phyloP scores from a whole-genome alignment of 2,888 invertebrate genomes.

The Lasioglossum oenotherae region DNA sequence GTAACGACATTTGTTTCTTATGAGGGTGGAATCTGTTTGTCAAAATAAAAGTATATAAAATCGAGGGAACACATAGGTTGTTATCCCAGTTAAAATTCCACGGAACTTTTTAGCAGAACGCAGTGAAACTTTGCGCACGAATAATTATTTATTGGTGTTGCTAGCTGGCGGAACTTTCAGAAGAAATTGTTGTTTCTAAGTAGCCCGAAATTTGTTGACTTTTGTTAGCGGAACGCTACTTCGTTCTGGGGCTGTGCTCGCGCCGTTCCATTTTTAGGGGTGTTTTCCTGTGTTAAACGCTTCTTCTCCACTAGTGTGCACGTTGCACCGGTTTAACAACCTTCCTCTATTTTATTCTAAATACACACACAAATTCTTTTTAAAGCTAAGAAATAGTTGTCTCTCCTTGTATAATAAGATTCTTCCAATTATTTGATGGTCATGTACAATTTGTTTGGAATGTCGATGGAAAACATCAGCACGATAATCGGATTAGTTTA shows the following conservation, averaged over 20 bases:
- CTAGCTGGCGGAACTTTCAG: not conserved
- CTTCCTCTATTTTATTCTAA: not conserved
- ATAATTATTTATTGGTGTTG: conserved; percentile 17
- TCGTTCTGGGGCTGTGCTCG: not conserved
- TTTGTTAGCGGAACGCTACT: not conserved
- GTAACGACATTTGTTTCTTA: conserved; percentile 1
- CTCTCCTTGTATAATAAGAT: too few species aligned
- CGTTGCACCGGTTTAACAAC: not conserved
- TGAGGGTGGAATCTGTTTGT: conserved; percentile 16
- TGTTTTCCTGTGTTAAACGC: conserved; percentile 1
- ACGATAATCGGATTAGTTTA: too few species aligned
- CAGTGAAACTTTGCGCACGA: not conserved
- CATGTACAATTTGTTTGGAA: too few species aligned
- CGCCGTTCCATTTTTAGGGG: not conserved
- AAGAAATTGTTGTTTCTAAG: not conserved
- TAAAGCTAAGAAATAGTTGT: too few species aligned
- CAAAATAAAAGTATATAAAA: not conserved
- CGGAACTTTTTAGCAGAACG: conserved; percentile 28
- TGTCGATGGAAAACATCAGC: too few species aligned
- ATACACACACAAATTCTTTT: not conserved
- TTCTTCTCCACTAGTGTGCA: not conserved
- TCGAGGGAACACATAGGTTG: not conserved
- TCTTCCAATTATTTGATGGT: too few species aligned
- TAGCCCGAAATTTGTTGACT: not conserved
- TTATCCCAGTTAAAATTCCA: conserved; percentile 32